Conservation (phyloP, 1,140 invertebrate genomes). For the Drosophila pruinosa region DNA sequence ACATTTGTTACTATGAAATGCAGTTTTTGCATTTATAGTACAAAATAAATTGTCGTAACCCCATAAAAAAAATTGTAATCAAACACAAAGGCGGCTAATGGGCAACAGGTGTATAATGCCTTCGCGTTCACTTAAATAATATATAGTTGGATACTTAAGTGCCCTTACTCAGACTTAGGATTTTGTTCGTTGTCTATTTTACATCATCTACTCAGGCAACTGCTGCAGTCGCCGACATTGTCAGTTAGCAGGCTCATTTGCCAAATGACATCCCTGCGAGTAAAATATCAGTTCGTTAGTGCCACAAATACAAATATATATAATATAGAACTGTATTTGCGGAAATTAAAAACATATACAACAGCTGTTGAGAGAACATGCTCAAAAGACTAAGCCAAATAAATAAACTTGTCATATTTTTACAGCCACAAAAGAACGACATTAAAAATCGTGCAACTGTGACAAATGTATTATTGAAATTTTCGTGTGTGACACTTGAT, state of each 20-base stretch:
- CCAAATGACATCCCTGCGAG: constrained; percentile 58
- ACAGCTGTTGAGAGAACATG: constrained; percentile 52
- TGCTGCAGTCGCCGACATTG: background rate
- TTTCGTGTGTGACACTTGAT: constrained; percentile 57
- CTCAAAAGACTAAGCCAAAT: constrained; percentile 12
- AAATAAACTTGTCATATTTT: constrained; percentile 38
- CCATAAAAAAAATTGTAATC: too few species aligned
- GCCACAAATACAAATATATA: background rate
- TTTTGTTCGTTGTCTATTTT: background rate
- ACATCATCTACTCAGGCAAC: background rate
- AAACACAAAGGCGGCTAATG: too few species aligned
- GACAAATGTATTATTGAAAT: constrained; percentile 41
- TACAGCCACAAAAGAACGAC: constrained; percentile 18
- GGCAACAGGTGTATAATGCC: too few species aligned
- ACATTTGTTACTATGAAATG: too few species aligned
- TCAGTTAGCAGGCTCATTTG: constrained; percentile 43
- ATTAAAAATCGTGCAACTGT: constrained; percentile 3
- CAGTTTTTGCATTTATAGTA: too few species aligned
- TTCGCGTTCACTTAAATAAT: too few species aligned
- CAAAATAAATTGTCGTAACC: too few species aligned
- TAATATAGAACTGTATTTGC: constrained; percentile 7
- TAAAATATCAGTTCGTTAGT: constrained; percentile 61
- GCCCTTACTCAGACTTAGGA: too few species aligned
- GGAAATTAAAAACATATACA: constrained; percentile 25
- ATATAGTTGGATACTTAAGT: too few species aligned